Conservation (phyloP, 2,113 vertebrate species). For the Platycercus adscitus region DNA sequence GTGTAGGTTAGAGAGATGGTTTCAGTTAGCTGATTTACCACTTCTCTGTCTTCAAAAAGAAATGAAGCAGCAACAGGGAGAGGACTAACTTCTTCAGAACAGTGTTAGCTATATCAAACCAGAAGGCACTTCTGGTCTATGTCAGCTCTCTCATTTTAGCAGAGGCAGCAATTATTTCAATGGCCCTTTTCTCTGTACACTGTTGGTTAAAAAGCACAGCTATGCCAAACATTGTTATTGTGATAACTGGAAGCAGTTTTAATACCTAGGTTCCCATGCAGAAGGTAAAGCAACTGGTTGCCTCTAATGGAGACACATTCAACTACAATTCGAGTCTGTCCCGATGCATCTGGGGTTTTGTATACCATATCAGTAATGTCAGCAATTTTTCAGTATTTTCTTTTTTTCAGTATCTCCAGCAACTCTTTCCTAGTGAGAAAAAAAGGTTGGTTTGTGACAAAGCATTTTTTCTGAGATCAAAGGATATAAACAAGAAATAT, state of each 20-base stretch:
- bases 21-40: neutral
- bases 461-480: conserved; percentile 11
- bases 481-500: conserved; percentile 9
- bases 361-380: neutral
- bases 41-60: neutral
- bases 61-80: neutral
- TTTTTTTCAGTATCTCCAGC: neutral
- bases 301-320: neutral
- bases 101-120: neutral
- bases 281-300: neutral
- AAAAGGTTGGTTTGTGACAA: neutral
- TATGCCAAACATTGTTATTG: neutral
- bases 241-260: neutral
- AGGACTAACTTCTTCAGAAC: neutral
- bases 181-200: neutral
- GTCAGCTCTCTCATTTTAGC: neutral
- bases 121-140: neutral
- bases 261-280: neutral
- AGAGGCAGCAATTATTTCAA: neutral
- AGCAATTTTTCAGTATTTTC: neutral
- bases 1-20: neutral
- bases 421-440: neutral
- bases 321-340: neutral
- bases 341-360: neutral
- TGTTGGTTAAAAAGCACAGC: neutral